Percentiles rank a stretch among this genome's conserved stretches.
phyloP scores from a whole-genome alignment of 2,888 invertebrate genomes.

The Clitarchus hookeri region DNA sequence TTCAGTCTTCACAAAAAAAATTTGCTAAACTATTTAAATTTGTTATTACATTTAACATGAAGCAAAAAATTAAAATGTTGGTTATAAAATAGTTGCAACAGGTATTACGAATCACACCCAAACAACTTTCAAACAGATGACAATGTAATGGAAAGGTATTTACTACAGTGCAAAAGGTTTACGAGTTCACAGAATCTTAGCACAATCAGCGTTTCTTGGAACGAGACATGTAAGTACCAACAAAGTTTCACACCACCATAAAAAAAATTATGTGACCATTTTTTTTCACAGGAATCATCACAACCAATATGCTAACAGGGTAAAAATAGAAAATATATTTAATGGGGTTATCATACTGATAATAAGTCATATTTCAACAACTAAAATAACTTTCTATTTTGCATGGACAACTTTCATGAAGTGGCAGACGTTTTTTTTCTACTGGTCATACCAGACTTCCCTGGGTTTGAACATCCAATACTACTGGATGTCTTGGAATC shows the following conservation, averaged over 20 bases:
- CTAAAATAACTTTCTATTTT: not conserved
- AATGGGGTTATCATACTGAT: not conserved
- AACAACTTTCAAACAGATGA: not conserved
- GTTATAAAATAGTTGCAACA: not conserved
- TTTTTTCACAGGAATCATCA: not conserved
- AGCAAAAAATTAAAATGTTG: not conserved
- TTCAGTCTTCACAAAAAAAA: not conserved
- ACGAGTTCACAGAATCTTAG: not conserved
- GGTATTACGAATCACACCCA: not conserved
- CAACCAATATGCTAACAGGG: not conserved
- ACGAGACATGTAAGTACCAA: not conserved
- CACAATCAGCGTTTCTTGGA: not conserved
- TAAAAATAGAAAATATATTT: not conserved
- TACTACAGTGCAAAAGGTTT: not conserved
- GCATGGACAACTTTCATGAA: conserved; percentile 14
- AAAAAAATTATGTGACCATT: not conserved
- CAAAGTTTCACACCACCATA: not conserved
- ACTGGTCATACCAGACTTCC: not conserved
- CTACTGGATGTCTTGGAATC: conserved; percentile 4
- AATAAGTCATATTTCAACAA: not conserved
- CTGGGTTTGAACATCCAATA: not conserved
- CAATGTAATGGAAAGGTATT: not conserved
- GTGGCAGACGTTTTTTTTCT: not conserved
- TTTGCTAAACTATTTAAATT: not conserved
- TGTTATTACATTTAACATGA: not conserved